phyloP scores from a whole-genome alignment of 2,888 invertebrate genomes.

The Dicranocentrus wangi region DNA sequence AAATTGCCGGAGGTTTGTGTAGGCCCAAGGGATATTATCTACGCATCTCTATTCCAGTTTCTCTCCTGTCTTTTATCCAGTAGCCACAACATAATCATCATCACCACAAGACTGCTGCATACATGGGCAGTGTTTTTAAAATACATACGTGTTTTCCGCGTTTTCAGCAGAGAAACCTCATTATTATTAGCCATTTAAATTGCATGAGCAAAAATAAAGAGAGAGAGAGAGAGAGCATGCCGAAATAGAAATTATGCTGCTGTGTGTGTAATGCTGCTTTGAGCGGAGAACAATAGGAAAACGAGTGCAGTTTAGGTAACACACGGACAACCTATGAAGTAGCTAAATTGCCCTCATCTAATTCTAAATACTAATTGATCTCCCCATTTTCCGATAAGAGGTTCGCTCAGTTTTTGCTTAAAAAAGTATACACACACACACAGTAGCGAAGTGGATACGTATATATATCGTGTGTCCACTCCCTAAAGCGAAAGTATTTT shows the following conservation, averaged over 20 bases:
- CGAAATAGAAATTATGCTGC: background rate
- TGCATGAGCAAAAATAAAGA: slow-evolving; percentile 1
- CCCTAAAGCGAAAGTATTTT: too few relatives aligned
- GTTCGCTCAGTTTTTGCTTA: background rate
- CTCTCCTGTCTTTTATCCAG: background rate
- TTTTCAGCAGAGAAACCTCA: background rate
- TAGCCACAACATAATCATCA: too few relatives aligned
- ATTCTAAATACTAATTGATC: slow-evolving; percentile 68
- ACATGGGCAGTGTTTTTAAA: background rate
- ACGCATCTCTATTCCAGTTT: slow-evolving; percentile 21
- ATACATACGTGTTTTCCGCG: too few relatives aligned
- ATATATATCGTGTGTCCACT: too few relatives aligned
- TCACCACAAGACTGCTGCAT: too few relatives aligned
- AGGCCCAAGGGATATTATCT: slow-evolving; percentile 18
- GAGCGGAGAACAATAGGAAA: background rate
- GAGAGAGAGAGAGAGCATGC: background rate
- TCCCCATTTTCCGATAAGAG: slow-evolving; percentile 42
- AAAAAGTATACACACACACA: too few relatives aligned
- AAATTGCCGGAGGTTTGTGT: background rate
- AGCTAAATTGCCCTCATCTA: slow-evolving; percentile 65
- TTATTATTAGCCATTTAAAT: background rate
- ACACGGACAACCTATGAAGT: background rate
- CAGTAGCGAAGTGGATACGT: too few relatives aligned
- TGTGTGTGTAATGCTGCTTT: background rate
- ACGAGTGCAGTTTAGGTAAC: background rate